Evolutionary conservation across 2,113 vertebrate species (phyloP).

Genomic region (Motacilla tschutschensis): DNA sequence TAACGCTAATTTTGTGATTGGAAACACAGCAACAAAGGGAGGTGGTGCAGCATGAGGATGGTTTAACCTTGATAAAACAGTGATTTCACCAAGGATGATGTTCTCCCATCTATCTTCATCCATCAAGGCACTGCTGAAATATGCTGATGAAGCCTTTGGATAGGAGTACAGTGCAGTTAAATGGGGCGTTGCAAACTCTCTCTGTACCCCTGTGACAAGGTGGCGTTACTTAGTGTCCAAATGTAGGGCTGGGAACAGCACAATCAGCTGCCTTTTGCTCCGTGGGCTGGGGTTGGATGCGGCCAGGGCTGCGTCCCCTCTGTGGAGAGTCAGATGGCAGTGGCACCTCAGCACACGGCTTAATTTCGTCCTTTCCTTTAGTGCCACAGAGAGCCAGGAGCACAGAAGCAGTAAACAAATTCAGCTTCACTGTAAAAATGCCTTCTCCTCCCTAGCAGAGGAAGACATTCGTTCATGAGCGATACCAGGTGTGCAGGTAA

Average conservation of each 20-base stretch:
- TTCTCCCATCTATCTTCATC: conserved; percentile 90
- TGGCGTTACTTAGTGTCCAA: conserved; percentile 67
- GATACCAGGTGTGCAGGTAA: neutral
- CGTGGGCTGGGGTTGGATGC: neutral
- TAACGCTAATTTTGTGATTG: conserved; percentile 59
- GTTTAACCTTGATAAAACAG: conserved; percentile 92
- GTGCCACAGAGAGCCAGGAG: neutral
- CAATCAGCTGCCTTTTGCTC: neutral
- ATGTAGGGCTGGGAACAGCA: conserved; percentile 48
- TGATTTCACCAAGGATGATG: conserved; percentile 88
- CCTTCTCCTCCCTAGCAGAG: neutral
- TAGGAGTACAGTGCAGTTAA: conserved; percentile 82
- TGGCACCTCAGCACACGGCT: neutral
- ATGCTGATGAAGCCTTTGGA: conserved; percentile 84
- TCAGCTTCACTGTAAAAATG: neutral
- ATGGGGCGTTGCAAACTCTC: conserved; percentile 85
- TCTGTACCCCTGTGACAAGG: conserved; percentile 77
- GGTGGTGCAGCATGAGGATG: conserved; percentile 79
- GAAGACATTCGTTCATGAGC: neutral
- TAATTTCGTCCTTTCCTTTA: neutral
- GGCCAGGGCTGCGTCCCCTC: neutral
- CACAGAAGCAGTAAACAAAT: neutral
- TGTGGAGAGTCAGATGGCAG: neutral
- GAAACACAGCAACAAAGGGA: conserved; percentile 75
- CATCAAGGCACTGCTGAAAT: conserved; percentile 79